A percentile compares a stretch with the other conserved stretches of the same genome.
Evolutionary conservation across 2,888 invertebrate genomes (phyloP).

Genomic region (Thumatha senex): DNA sequence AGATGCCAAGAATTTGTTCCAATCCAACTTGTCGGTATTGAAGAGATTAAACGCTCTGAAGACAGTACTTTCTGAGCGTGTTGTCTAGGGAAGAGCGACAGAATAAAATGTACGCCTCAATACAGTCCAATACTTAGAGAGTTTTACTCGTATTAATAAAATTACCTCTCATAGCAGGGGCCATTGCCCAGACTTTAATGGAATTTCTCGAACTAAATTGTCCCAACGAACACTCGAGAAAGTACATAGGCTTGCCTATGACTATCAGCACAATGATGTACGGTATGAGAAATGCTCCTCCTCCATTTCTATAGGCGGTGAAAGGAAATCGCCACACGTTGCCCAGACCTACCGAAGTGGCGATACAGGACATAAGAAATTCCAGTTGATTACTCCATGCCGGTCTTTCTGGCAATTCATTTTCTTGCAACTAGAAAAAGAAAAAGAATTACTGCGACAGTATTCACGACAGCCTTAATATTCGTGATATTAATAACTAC

Average conservation of each 20-base stretch:
- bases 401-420: conserved; percentile 49
- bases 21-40: too few relatives aligned
- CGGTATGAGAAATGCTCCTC: conserved; percentile 89
- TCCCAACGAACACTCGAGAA: conserved; percentile 91
- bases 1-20: too few relatives aligned
- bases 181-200: conserved; percentile 87
- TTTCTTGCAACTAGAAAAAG: conserved; percentile 21
- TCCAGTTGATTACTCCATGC: conserved; percentile 86
- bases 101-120: too few relatives aligned
- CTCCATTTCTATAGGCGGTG: conserved; percentile 87
- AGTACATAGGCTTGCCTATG: conserved; percentile 92
- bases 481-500: too few relatives aligned
- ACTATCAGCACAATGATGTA: conserved; percentile 87
- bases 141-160: not conserved
- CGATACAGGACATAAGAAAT: conserved; percentile 89
- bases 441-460: not conserved
- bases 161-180: conserved; percentile 90
- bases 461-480: not conserved
- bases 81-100: too few relatives aligned
- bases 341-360: conserved; percentile 88
- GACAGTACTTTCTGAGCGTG: too few relatives aligned
- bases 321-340: conserved; percentile 87
- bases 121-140: too few relatives aligned
- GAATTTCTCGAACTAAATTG: conserved; percentile 92
- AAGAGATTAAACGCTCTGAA: too few relatives aligned